Evolutionary conservation across 2,113 vertebrate genomes (phyloP), one percentile per base, ranked within the genome.

Genomic region (Australoheros scitulus): DNA sequence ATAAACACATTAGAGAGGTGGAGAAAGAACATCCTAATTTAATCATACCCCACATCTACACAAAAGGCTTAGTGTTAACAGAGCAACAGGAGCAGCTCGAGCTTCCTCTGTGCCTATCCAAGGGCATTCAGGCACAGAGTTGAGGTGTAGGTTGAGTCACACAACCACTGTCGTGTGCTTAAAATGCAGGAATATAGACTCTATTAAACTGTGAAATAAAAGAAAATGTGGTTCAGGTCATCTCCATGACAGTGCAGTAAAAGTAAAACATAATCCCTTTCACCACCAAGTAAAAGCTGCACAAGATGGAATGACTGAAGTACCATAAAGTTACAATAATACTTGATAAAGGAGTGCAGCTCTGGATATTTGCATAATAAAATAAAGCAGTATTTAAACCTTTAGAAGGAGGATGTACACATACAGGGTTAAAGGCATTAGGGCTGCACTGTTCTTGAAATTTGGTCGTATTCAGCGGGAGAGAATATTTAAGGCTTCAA

Each of bases 401-500:
- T n/a, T 15, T 55, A 11, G 10, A 55, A 7, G 26, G 26, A n/a
- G 56, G 36, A 29, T 43, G 13, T 41, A 26, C 4, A 52, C 14
- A 47, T 15, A 7, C 17, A 52, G 2, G 26, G 26, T 11, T 70
- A 50, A 29, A 50, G 43, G 43, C 47, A 70, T 24, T 50, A 57
- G 20, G 20, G 2, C 9, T 3, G 47, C 50, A 1, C 29, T 20
- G 5, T 22, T 29, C 22, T 2, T 58, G 1, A 52, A 72, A 32
- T 52, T 70, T 52, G 43, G 6, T 52, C 0, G 1, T 52, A 32
- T 32, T 34, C 29, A 11, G 26, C 20, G 20, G 47, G 47, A 72
- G 47, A 26, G 17, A 72, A 72, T 55, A 55, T 72, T 72, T n/a
- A 72, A 72, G 47, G 47, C 43, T 52, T 72, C 26, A 72, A 72